A percentile compares a stretch with the other conserved stretches of the same genome.
Evolutionary conservation across 2,888 invertebrate species (phyloP).

Genomic region (Diaprepes abbreviatus): DNA sequence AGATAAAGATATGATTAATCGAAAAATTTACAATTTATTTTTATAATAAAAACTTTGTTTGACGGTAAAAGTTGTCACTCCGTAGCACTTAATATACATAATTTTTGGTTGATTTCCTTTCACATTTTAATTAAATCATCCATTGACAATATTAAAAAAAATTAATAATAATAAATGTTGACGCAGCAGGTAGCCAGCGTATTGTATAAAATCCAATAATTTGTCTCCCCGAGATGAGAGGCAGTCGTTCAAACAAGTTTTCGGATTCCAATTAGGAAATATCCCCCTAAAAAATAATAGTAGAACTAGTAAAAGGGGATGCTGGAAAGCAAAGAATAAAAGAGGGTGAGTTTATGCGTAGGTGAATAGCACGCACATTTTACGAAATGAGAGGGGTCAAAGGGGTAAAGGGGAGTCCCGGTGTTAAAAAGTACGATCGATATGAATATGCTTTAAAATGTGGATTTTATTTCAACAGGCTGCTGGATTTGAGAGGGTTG

Average conservation of each 20-base stretch:
- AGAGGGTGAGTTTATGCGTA: constrained; percentile 58
- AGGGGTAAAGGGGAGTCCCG: constrained; percentile 53
- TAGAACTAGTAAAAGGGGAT: constrained; percentile 54
- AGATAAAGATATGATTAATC: too few relatives aligned
- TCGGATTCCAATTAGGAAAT: constrained; percentile 55
- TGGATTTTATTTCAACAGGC: constrained; percentile 72
- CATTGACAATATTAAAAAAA: not conserved
- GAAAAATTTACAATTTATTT: too few relatives aligned
- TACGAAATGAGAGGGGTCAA: constrained; percentile 52
- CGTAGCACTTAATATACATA: too few relatives aligned
- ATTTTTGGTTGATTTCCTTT: too few relatives aligned
- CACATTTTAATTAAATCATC: not conserved
- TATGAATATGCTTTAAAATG: constrained; percentile 77
- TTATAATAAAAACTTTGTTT: too few relatives aligned
- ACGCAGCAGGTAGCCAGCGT: constrained; percentile 5
- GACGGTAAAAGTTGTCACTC: too few relatives aligned
- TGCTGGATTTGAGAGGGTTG: constrained; percentile 36
- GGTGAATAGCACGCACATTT: constrained; percentile 53
- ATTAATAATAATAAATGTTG: not conserved
- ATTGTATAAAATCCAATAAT: constrained; percentile 33
- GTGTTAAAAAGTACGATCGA: constrained; percentile 76
- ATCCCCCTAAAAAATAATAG: constrained; percentile 58
- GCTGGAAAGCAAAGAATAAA: constrained; percentile 34
- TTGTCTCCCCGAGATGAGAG: constrained; percentile 29
- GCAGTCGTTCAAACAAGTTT: constrained; percentile 45